Evolutionary conservation across 1,140 invertebrate genomes (phyloP).

Genomic region (Lordiphosa collinella): DNA sequence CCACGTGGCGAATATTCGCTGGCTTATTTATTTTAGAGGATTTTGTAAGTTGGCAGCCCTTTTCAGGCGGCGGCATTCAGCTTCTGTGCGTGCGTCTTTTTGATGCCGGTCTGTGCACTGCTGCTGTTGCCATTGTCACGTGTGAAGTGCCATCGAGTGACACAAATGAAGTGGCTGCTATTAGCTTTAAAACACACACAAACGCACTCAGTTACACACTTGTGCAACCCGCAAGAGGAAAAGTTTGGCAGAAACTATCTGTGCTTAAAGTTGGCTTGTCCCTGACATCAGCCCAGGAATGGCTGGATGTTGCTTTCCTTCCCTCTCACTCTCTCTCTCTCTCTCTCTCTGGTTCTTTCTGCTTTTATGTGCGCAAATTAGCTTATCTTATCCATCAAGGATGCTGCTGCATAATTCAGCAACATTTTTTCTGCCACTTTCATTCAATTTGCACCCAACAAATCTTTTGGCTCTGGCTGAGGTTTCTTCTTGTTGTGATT

Average conservation of each 20-base stretch:
- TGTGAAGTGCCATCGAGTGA: slow-evolving; percentile 72
- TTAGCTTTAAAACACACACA: slow-evolving; percentile 62
- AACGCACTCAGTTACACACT: slow-evolving; percentile 15
- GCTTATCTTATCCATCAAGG: slow-evolving; percentile 69
- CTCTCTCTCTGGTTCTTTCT: slow-evolving; percentile 12
- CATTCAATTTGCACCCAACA: slow-evolving; percentile 76
- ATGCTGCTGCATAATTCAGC: slow-evolving; percentile 71
- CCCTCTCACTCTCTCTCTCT: slow-evolving; percentile 23
- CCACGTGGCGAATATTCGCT: slow-evolving; percentile 29
- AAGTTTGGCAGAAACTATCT: slow-evolving; percentile 11
- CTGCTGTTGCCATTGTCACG: slow-evolving; percentile 66
- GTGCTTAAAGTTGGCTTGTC: slow-evolving; percentile 37
- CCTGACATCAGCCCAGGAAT: slow-evolving; percentile 35
- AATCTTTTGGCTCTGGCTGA: slow-evolving; percentile 41
- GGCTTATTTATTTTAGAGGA: slow-evolving; percentile 61
- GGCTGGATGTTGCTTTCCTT: slow-evolving; percentile 30
- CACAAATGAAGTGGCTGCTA: slow-evolving; percentile 75
- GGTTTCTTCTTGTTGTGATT: slow-evolving; percentile 18
- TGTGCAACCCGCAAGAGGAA: background rate
- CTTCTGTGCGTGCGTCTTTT: slow-evolving; percentile 29
- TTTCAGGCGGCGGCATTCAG: background rate
- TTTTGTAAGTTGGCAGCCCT: slow-evolving; percentile 52
- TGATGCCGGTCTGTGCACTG: slow-evolving; percentile 23
- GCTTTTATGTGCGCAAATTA: slow-evolving; percentile 69
- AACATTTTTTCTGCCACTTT: slow-evolving; percentile 77